Percentiles rank a stretch among this genome's conserved stretches.
Evolutionary conservation across 2,797 vertebrate species (phyloP).

Genomic region (Cephalopachus bancanus): DNA sequence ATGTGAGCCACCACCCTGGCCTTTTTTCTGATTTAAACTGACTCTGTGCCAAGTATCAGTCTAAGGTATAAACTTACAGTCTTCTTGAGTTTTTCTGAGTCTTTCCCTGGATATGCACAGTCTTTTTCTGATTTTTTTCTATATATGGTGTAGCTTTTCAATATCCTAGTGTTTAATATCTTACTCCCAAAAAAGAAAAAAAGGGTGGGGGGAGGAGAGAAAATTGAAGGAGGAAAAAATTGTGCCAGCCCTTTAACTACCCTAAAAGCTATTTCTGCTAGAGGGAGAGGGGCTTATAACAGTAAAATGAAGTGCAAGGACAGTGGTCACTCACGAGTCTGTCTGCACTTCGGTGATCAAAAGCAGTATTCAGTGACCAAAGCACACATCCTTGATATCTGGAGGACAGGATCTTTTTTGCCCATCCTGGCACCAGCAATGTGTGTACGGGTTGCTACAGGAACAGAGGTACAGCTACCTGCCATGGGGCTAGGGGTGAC

Average conservation of each 20-base stretch:
- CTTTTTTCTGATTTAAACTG: background rate
- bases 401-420: background rate
- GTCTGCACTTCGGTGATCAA: background rate
- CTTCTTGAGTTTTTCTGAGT: background rate
- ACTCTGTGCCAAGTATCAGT: too few species aligned
- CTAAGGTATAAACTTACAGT: background rate
- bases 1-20: too few species aligned
- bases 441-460: background rate
- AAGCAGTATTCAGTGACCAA: background rate
- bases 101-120: background rate
- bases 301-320: accelerated
- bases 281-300: too few species aligned
- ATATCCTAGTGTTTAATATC: background rate
- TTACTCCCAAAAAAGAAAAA: background rate
- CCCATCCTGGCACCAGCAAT: background rate
- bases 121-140: background rate
- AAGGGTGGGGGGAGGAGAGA: too few species aligned
- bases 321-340: accelerated
- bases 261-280: background rate
- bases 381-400: too few species aligned
- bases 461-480: background rate
- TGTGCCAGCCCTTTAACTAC: background rate
- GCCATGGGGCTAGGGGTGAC: too few species aligned
- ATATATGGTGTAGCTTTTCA: background rate
- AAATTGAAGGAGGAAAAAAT: background rate